Conservation (phyloP, 1,140 invertebrate genomes). For the Drosophila ercepeae region DNA sequence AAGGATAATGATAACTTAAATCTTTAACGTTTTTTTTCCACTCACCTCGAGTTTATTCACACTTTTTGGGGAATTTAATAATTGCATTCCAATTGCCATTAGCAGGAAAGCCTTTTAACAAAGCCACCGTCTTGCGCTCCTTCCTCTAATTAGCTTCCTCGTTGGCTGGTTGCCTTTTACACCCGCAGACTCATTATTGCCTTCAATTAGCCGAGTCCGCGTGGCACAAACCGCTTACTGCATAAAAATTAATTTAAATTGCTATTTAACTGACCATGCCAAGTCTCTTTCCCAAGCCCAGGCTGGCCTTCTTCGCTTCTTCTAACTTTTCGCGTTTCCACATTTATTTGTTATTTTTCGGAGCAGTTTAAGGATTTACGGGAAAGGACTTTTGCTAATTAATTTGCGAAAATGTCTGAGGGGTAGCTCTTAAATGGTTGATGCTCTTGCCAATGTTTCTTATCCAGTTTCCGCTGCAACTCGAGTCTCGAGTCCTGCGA, state of each 20-base stretch:
- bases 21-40: slow-evolving; percentile 7
- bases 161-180: slow-evolving; percentile 48
- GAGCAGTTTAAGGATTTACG: background rate
- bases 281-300: slow-evolving; percentile 41
- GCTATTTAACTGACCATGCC: slow-evolving; percentile 74
- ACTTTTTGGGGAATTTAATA: slow-evolving; percentile 41
- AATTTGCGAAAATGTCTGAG: slow-evolving; percentile 33
- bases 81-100: slow-evolving; percentile 71
- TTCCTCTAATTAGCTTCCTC: slow-evolving; percentile 53
- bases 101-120: slow-evolving; percentile 26
- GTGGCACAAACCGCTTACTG: slow-evolving; percentile 50
- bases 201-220: slow-evolving; percentile 59
- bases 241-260: slow-evolving; percentile 80
- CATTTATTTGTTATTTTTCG: slow-evolving; percentile 22
- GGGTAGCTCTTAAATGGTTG: slow-evolving; percentile 1
- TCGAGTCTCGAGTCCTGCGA: slow-evolving; percentile 14
- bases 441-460: slow-evolving; percentile 6
- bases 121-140: background rate
- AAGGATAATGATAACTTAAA: slow-evolving; percentile 29
- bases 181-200: slow-evolving; percentile 40
- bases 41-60: slow-evolving; percentile 27
- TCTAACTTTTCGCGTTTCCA: slow-evolving; percentile 13
- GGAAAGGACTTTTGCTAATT: slow-evolving; percentile 24
- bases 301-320: background rate
- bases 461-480: slow-evolving; percentile 26